A percentile compares a stretch with the other conserved stretches of the same genome.
Evolutionary conservation across 2,797 vertebrate species (phyloP).

Genomic region (Gallinago nigripennis): DNA sequence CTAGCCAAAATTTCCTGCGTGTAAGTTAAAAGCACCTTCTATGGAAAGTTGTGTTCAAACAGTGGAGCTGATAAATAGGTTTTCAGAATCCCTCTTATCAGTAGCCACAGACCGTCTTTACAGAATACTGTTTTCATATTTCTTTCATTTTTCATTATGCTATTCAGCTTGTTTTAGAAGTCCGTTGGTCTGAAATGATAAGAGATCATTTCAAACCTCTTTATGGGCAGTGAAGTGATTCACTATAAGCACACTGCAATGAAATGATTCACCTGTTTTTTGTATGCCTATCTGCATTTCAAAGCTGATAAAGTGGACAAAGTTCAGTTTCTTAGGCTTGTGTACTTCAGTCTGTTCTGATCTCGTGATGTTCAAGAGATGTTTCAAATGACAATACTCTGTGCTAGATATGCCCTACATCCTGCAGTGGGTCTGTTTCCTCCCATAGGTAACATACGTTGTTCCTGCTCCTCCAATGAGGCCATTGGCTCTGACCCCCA

Average conservation of each 20-base stretch:
- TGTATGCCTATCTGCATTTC: neutral
- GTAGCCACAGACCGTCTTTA: neutral
- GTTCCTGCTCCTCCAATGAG: neutral
- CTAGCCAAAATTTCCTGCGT: neutral
- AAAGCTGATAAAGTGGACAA: conserved; percentile 4
- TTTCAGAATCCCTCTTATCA: neutral
- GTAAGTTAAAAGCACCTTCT: neutral
- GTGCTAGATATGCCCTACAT: neutral
- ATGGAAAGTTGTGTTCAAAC: neutral
- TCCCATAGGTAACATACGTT: neutral
- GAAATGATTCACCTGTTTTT: neutral
- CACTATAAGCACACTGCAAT: neutral
- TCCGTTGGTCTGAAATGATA: neutral
- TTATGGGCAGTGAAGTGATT: neutral
- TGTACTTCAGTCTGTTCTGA: neutral
- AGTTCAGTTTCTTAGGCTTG: neutral
- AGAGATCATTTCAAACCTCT: neutral
- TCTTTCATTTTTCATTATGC: neutral
- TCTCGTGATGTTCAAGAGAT: neutral
- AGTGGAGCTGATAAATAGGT: neutral
- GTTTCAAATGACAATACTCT: neutral
- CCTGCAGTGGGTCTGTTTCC: neutral
- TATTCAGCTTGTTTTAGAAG: neutral
- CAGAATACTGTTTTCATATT: neutral
- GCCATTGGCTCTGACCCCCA: neutral